Evolutionary conservation across 1,140 invertebrate species (phyloP), one percentile per base, ranked within the genome.

Genomic region (Leptinotarsa defecta): DNA sequence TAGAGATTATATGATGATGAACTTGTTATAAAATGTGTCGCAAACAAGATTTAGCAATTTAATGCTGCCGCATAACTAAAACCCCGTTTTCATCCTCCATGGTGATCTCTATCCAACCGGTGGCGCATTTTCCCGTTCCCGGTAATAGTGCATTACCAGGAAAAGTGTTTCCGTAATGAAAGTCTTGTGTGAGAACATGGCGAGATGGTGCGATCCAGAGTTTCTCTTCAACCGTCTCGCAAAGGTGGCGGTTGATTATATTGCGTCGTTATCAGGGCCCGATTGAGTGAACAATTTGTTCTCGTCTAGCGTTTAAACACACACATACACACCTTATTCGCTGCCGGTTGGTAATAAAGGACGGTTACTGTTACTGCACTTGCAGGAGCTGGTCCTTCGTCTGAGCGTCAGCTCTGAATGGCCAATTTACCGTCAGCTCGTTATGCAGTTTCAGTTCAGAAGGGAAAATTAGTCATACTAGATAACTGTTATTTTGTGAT

Each of bases 211-310:
- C 6, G 15, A 15, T 57, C 52, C 52, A 57, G 17, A 57, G 52
- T 57, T 57, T 57, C 52, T 15, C 17, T 57, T 57, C 13, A 57
- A 57, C 15, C 15, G 52, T 57, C 52, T 57, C 52, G 52, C 52
- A 15, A 57, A 57, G 52, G 52, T 57, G n/a, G 52, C 52, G 52
- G 52, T 57, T 57, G 52, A 57, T 57, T 57, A 57, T 57, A 57
- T 57, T 57, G 52, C 52, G n/a, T 15, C 52, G 52, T 57, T 57
- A 57, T 57, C 52, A 57, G 52, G 17, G 52, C 52, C 52, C 52
- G 52, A 57, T 57, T 57, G 52, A 57, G 17, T 57, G 52, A 57
- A 57, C 52, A 57, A 57, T 57, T 57, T 57, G 52, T 57, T 57
- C 52, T 57, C 52, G 52, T 57, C 15, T 57, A 57, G 52, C 52